Evolutionary conservation across 2,113 vertebrate genomes (phyloP).

Genomic region (Trinectes maculatus): DNA sequence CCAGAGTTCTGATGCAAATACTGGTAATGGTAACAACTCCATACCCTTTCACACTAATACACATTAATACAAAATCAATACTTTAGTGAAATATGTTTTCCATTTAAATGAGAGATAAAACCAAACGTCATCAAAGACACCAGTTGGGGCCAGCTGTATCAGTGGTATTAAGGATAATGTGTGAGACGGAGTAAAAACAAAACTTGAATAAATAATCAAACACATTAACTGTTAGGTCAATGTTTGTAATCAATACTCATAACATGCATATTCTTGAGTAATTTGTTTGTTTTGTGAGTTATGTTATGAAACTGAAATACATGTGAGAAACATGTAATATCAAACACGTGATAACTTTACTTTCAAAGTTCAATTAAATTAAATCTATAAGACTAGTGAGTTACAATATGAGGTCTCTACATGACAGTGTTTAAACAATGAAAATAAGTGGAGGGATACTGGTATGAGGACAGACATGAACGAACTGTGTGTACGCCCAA

Average conservation of each 20-base stretch:
- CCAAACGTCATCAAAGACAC: not conserved
- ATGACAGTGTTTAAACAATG: constrained; percentile 19
- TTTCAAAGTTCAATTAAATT: no score
- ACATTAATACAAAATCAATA: constrained; percentile 26
- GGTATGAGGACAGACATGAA: constrained; percentile 5
- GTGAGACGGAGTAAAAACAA: not conserved
- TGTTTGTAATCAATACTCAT: constrained; percentile 9
- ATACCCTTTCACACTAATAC: constrained; percentile 27
- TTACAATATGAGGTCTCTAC: not conserved
- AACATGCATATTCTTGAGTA: constrained; percentile 27
- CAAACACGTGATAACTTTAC: not conserved
- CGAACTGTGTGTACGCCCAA: constrained; percentile 5
- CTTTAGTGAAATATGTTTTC: not conserved
- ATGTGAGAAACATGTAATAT: no score
- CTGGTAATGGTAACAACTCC: constrained; percentile 2
- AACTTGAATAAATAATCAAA: constrained; percentile 70
- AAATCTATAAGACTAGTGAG: not conserved
- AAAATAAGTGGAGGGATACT: constrained; percentile 17
- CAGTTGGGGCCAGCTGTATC: not conserved
- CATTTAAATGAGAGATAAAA: no score
- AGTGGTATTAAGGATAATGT: constrained; percentile 7
- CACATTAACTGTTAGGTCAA: constrained; percentile 27
- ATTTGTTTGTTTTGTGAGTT: no score
- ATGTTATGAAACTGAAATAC: no score
- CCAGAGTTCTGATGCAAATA: constrained; percentile 13